These are phyloP conservation scores for Cheiracanthium punctorium DNA, from an alignment of 2,888 invertebrate species.

Conservation along the genomic window DNA sequence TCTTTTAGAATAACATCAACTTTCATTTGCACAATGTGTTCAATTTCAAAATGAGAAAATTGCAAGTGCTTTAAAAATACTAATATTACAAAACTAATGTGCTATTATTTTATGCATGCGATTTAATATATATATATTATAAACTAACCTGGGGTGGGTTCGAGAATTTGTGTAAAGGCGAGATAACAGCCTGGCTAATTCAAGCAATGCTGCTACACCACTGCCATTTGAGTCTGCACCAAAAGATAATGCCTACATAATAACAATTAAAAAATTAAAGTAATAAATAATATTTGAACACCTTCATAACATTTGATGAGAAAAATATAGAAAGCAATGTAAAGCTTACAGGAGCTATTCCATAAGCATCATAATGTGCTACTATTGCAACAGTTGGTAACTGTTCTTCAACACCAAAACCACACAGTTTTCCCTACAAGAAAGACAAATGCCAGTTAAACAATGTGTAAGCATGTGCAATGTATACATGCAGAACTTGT, in stretches of 20 bases:
- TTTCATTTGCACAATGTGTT: too few species aligned
- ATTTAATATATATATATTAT: too few species aligned
- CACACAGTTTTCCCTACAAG: conserved; percentile 86
- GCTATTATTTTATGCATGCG: too few species aligned
- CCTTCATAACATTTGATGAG: neutral
- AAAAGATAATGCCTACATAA: conserved; percentile 87
- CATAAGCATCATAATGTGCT: conserved; percentile 94
- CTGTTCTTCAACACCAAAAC: conserved; percentile 83
- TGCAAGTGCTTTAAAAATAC: too few species aligned
- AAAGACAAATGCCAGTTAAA: too few species aligned
- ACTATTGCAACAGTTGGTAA: conserved; percentile 92
- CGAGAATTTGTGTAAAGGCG: conserved; percentile 86
- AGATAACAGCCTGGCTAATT: conserved; percentile 91
- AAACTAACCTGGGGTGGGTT: conserved; percentile 78
- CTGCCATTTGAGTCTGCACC: conserved; percentile 96
- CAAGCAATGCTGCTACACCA: conserved; percentile 90
- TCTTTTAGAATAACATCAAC: too few species aligned
- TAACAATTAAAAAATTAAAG: conserved; percentile 42
- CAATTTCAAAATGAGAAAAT: too few species aligned
- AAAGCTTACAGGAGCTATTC: conserved; percentile 88
- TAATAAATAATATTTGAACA: neutral
- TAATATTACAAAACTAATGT: too few species aligned
- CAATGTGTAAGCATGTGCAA: too few species aligned
- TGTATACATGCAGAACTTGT: too few species aligned
- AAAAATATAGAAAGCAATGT: neutral